phyloP scores from a whole-genome alignment of 64 coral and sea anemone species.

The Pocillopora verrucosa region DNA sequence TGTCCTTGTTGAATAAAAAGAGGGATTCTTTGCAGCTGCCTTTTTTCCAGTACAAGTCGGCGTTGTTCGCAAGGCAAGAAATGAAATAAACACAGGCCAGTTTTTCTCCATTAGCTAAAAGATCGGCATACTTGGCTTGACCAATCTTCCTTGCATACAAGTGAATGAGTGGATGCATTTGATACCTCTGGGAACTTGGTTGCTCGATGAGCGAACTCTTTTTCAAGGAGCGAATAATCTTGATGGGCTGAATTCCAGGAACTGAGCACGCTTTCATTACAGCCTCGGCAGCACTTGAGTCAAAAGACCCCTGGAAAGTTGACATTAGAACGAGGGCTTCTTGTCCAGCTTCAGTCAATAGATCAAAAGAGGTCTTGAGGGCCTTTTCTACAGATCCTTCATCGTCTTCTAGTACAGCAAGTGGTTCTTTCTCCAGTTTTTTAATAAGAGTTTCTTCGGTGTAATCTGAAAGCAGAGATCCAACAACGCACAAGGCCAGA shows the following conservation, averaged over 20 bases:
- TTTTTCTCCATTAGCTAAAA: background rate
- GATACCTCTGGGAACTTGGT: background rate
- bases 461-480: slow-evolving; percentile 37
- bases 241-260: background rate
- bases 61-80: background rate
- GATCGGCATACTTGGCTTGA: background rate
- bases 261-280: background rate
- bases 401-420: slow-evolving; percentile 11
- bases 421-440: background rate
- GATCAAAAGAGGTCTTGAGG: slow-evolving; percentile 33
- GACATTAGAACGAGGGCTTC: slow-evolving; percentile 18
- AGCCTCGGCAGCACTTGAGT: background rate
- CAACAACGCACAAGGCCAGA: slow-evolving; percentile 16
- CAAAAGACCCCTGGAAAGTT: background rate
- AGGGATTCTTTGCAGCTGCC: slow-evolving; percentile 35
- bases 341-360: background rate
- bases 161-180: slow-evolving; percentile 37
- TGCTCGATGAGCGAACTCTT: slow-evolving; percentile 1
- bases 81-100: slow-evolving; percentile 22
- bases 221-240: background rate
- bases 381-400: background rate
- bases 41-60: background rate
- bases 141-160: slow-evolving; percentile 11
- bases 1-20: slow-evolving; percentile 14
- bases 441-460: slow-evolving; percentile 7